Evolutionary conservation across 2,888 invertebrate species (phyloP).

Genomic region (Eupithecia inturbata): DNA sequence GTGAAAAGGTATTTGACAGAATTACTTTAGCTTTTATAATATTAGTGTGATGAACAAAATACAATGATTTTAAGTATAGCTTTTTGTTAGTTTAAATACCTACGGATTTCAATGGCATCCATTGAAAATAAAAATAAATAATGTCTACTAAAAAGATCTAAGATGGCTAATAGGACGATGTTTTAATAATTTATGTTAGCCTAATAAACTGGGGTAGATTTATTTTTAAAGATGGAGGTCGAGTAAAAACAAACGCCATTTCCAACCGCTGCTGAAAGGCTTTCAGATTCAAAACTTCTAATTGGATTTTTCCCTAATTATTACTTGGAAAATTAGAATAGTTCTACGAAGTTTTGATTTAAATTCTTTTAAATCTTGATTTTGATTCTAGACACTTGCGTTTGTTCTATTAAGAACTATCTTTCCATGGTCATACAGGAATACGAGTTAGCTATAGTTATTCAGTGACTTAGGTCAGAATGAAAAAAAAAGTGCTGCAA

Average conservation of each 20-base stretch:
- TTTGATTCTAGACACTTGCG: neutral
- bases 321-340: neutral
- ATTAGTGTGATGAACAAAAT: too few relatives aligned
- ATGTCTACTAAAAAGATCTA: neutral
- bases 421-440: too few relatives aligned
- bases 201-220: neutral
- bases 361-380: neutral
- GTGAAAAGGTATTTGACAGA: too few relatives aligned
- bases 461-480: too few relatives aligned
- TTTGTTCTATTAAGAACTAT: neutral
- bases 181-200: neutral
- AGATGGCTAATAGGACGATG: neutral
- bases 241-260: neutral
- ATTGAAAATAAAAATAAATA: too few relatives aligned
- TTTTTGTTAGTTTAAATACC: too few relatives aligned
- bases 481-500: too few relatives aligned
- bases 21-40: too few relatives aligned
- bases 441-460: too few relatives aligned
- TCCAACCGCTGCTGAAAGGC: neutral
- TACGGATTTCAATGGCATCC: neutral
- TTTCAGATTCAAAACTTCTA: neutral
- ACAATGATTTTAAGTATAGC: too few relatives aligned
- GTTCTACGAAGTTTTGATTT: neutral
- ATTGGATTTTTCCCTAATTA: slow-evolving; percentile 3
- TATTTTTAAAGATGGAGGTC: neutral